phyloP scores from a whole-genome alignment of 2,797 vertebrate species.

The Orientallactaga sibirica region DNA sequence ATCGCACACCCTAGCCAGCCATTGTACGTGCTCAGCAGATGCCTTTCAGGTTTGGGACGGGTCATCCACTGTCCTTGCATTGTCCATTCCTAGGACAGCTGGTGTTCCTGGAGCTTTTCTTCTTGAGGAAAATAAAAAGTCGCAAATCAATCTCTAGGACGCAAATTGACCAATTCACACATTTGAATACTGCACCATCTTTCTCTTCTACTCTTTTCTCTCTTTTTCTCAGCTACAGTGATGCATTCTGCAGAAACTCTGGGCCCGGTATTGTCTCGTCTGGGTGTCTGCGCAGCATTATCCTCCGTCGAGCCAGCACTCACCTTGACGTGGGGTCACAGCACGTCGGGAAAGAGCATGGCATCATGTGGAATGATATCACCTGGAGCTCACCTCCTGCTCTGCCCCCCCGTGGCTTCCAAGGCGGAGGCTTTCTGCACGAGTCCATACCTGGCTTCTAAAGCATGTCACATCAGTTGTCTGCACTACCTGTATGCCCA shows the following conservation, averaged over 20 bases:
- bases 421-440: accelerated
- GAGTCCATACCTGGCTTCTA: accelerated
- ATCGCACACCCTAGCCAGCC: accelerated
- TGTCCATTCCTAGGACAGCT: background rate
- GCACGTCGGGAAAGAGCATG: background rate
- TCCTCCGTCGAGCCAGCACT: background rate
- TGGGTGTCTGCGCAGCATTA: accelerated
- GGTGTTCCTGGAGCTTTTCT: background rate
- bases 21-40: accelerated
- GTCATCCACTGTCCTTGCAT: too few relatives aligned
- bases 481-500: background rate
- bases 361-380: background rate
- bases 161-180: slow-evolving; percentile 29
- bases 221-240: background rate
- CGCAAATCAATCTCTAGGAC: background rate
- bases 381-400: background rate
- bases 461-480: accelerated
- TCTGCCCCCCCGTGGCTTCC: accelerated
- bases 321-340: background rate
- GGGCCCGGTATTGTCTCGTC: background rate
- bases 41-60: background rate
- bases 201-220: background rate
- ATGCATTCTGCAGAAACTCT: background rate
- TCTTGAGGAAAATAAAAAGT: background rate
- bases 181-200: background rate